These are phyloP conservation scores for Cinclus cinclus DNA, from an alignment of 2,113 vertebrate genomes.

Conservation along the genomic window DNA sequence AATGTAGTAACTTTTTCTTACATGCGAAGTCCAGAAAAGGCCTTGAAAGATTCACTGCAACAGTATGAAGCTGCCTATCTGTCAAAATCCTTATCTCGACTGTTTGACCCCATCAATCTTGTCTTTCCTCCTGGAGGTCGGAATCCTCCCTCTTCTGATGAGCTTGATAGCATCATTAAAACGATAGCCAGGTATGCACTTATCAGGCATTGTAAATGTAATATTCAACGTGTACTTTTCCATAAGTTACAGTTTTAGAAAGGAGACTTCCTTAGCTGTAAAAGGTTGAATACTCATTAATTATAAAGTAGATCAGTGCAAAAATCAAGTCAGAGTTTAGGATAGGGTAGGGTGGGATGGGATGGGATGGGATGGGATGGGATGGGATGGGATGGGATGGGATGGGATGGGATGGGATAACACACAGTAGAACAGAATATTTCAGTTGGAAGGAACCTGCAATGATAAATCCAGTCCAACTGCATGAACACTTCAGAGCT, in stretches of 20 bases:
- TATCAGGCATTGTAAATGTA: background rate
- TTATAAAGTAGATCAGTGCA: background rate
- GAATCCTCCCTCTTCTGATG: conserved; percentile 90
- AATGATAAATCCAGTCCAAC: background rate
- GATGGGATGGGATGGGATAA: background rate
- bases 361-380: background rate
- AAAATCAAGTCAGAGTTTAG: background rate
- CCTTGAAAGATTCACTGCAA: conserved; percentile 90
- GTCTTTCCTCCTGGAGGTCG: conserved; percentile 93
- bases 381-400: too few species aligned
- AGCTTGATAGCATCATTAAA: conserved; percentile 95
- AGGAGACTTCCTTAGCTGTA: background rate
- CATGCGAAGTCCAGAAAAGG: conserved; percentile 85
- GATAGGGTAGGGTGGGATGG: too few species aligned
- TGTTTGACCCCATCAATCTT: conserved; percentile 98
- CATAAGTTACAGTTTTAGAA: background rate
- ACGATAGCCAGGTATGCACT: conserved; percentile 84
- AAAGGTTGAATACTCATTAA: background rate
- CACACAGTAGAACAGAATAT: background rate
- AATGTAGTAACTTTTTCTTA: conserved; percentile 6
- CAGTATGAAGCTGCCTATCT: conserved; percentile 93
- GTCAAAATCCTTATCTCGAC: conserved; percentile 94
- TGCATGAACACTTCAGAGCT: background rate
- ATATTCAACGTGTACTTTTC: background rate
- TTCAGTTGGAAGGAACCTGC: background rate